These are phyloP conservation scores for Struthio camelus DNA, from an alignment of 2,113 vertebrate genomes.

Conservation along the genomic window DNA sequence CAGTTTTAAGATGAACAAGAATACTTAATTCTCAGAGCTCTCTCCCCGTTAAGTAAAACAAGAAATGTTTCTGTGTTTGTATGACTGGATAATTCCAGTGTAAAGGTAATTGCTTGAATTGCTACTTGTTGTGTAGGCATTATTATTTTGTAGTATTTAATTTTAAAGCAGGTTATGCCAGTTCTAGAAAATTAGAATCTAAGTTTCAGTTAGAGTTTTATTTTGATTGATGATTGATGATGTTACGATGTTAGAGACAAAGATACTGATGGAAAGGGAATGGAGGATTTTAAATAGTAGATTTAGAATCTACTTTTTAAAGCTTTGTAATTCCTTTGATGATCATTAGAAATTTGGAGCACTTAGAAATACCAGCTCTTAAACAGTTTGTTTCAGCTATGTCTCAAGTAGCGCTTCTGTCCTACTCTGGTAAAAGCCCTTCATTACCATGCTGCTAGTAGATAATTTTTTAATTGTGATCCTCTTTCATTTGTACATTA, in stretches of 20 bases:
- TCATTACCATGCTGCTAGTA: neutral
- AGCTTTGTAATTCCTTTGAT: neutral
- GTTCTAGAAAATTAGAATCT: neutral
- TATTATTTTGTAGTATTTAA: neutral
- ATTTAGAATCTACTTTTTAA: neutral
- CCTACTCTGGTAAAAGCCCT: neutral
- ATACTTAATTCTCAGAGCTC: neutral
- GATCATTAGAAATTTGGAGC: neutral
- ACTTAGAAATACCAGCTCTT: neutral
- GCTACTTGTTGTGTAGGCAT: neutral
- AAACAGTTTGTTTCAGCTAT: neutral
- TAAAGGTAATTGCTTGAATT: neutral
- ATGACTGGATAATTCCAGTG: neutral
- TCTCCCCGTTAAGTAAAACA: neutral
- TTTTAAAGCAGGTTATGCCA: neutral
- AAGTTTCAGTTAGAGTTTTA: neutral
- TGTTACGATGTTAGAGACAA: neutral
- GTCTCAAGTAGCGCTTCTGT: neutral
- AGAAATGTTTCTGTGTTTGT: neutral
- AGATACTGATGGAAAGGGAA: neutral
- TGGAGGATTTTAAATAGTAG: neutral
- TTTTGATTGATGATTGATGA: neutral
- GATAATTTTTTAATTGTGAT: neutral
- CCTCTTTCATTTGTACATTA: neutral
- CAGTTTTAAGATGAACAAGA: neutral